These are phyloP conservation scores for Lepus americanus DNA, from an alignment of 2,113 vertebrate species.

Conservation along the genomic window DNA sequence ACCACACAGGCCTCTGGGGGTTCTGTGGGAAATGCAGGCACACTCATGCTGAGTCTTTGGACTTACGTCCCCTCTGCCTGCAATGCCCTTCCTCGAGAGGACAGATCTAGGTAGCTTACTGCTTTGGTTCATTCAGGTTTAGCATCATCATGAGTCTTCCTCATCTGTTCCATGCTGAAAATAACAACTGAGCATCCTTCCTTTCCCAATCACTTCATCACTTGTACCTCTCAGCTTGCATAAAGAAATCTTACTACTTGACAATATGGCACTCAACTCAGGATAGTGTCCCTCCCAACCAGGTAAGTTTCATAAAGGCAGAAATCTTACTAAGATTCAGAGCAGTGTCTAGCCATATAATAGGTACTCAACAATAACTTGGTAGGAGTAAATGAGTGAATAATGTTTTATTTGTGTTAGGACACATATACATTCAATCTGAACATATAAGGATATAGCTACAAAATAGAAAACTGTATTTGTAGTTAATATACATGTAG, in stretches of 20 bases:
- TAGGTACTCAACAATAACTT: not conserved
- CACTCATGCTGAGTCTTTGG: not conserved
- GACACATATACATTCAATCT: not conserved
- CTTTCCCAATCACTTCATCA: not conserved
- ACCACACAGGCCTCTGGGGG: not conserved
- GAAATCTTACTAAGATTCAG: not conserved
- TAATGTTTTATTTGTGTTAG: not conserved
- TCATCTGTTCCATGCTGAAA: not conserved
- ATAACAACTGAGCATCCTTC: not conserved
- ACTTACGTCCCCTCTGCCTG: not conserved
- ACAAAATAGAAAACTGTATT: not conserved
- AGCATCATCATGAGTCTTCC: not conserved
- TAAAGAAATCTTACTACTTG: not conserved
- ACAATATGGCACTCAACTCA: not conserved
- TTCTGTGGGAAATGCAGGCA: not conserved
- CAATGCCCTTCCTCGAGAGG: not conserved
- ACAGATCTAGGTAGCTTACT: not conserved
- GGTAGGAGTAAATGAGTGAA: not conserved
- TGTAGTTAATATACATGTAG: constrained; percentile 36
- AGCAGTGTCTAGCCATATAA: not conserved
- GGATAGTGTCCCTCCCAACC: not conserved
- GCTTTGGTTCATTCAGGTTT: not conserved
- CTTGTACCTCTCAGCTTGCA: not conserved
- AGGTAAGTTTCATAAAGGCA: not conserved
- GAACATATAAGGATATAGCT: not conserved